These are phyloP conservation scores for pig (Sus scrofa) DNA, from an alignment of 2,113 vertebrate genomes.

Conservation along the genomic window T2T-Sscrofa CM000813.6:20671001-20671500, in stretches of 20 bases:
- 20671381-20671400: conserved; percentile 79
- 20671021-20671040: neutral
- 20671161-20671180: neutral
- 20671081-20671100: neutral
- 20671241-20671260: neutral
- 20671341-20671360: conserved; percentile 53
- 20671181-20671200: conserved; percentile 5
- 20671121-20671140: conserved; percentile 56
- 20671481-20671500: conserved; percentile 42
- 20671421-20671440: conserved; percentile 52
- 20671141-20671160: conserved; percentile 55
- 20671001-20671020: neutral
- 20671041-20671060: neutral
- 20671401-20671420: conserved; percentile 55
- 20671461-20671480: conserved; percentile 78
- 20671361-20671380: conserved; percentile 80
- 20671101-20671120: neutral
- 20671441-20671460: conserved; percentile 76
- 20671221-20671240: neutral
- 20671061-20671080: neutral
- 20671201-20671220: neutral
- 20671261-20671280: conserved; percentile 77
- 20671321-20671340: conserved; percentile 72
- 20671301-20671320: conserved; percentile 85
- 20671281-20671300: conserved; percentile 69